These are phyloP conservation scores for Ochropleura plecta DNA, from an alignment of 2,888 invertebrate species.

Conservation along the genomic window DNA sequence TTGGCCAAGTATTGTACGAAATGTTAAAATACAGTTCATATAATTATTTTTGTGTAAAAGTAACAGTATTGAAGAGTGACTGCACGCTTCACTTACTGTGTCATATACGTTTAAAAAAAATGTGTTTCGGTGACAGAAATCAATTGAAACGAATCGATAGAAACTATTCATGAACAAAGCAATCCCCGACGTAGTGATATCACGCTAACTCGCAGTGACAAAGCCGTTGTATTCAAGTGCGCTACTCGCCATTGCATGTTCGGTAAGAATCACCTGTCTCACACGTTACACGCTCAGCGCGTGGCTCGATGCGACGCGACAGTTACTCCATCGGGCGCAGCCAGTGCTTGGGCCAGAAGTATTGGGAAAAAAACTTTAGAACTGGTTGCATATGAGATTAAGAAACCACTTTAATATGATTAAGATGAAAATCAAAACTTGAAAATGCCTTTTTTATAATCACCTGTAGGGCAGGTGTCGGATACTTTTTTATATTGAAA, in stretches of 20 bases:
- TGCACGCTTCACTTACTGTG: background rate
- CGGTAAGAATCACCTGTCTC: slow-evolving; percentile 55
- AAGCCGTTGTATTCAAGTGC: slow-evolving; percentile 19
- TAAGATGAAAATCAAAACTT: no score
- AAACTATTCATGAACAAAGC: background rate
- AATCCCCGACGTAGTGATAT: background rate
- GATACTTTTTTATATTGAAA: no score
- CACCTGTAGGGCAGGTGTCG: background rate
- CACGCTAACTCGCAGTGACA: background rate
- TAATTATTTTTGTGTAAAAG: background rate
- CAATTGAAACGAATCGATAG: no score
- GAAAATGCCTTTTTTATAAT: background rate
- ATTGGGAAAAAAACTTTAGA: no score
- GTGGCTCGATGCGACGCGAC: slow-evolving; percentile 25
- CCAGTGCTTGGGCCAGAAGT: background rate
- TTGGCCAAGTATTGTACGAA: background rate
- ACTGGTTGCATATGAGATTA: no score
- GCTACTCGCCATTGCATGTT: slow-evolving; percentile 39
- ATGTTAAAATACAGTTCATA: background rate
- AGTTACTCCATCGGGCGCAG: slow-evolving; percentile 9
- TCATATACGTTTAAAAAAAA: background rate
- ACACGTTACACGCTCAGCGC: slow-evolving; percentile 43
- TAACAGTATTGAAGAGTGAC: background rate
- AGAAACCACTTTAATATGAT: no score
- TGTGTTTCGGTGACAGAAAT: background rate